Conservation (phyloP, 1,140 invertebrate species). For the Asobara japonica region DNA sequence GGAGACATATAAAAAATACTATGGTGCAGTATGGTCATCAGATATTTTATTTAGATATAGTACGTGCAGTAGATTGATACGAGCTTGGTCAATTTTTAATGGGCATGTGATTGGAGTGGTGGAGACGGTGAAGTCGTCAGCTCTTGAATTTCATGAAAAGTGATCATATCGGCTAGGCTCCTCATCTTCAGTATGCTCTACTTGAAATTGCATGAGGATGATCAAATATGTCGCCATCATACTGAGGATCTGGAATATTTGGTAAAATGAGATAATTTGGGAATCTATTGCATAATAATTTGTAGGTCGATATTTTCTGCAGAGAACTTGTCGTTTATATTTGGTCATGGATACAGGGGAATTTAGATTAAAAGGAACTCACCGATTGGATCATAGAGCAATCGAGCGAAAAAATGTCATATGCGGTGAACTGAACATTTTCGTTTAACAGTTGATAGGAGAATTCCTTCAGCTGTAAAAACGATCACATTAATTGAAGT, state of each 20-base stretch:
- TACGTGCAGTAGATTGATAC: no score
- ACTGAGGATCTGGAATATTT: slow-evolving; percentile 36
- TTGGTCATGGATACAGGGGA: no score
- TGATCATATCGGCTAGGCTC: not conserved
- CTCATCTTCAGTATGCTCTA: not conserved
- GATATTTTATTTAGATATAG: no score
- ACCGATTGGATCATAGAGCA: slow-evolving; percentile 42
- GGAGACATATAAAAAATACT: no score
- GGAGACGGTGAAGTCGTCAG: not conserved
- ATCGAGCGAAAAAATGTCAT: slow-evolving; percentile 42
- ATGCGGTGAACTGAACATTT: slow-evolving; percentile 45
- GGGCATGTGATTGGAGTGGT: no score
- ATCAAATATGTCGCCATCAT: slow-evolving; percentile 40
- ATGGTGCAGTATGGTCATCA: no score
- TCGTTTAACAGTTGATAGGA: slow-evolving; percentile 40
- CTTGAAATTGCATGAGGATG: slow-evolving; percentile 43
- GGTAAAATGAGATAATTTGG: not conserved
- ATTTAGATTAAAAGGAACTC: slow-evolving; percentile 25
- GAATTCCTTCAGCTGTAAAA: slow-evolving; percentile 42
- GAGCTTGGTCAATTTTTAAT: no score
- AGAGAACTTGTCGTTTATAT: no score
- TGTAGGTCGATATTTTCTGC: no score
- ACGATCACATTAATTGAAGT: slow-evolving; percentile 24
- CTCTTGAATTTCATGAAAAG: not conserved
- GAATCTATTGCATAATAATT: no score